Percentiles rank a stretch among this genome's conserved stretches.
Evolutionary conservation across 2,797 vertebrate genomes (phyloP).

Genomic region (Arrhamphus sclerolepis): DNA sequence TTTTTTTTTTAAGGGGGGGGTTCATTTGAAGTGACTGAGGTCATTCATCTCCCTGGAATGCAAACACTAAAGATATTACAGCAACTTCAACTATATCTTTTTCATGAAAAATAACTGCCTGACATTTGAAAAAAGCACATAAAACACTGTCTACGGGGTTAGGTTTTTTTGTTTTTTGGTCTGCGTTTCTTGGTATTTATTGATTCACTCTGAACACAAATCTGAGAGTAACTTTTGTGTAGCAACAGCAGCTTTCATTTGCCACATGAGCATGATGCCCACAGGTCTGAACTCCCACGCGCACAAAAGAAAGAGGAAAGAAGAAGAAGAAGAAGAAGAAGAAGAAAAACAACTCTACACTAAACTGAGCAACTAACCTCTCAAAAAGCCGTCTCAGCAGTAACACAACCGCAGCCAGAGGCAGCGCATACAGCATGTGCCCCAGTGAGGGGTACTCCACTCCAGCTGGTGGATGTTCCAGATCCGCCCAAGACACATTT

Average conservation of each 20-base stretch:
- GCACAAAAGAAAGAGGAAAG: not conserved
- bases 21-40: slow-evolving; percentile 1
- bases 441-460: slow-evolving; percentile 78
- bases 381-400: slow-evolving; percentile 87
- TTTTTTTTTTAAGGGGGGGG: no score
- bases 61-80: not conserved
- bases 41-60: slow-evolving; percentile 25
- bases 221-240: no score
- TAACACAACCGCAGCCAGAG: slow-evolving; percentile 85
- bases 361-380: slow-evolving; percentile 75
- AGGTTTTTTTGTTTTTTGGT: no score
- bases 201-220: no score
- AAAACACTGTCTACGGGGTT: not conserved
- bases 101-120: not conserved
- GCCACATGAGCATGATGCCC: no score
- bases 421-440: slow-evolving; percentile 83
- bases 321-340: not conserved
- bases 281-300: no score
- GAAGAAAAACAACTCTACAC: not conserved
- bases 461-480: slow-evolving; percentile 80
- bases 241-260: not conserved
- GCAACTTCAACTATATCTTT: no score
- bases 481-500: slow-evolving; percentile 91
- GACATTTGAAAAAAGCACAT: not conserved
- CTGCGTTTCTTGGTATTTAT: no score